A percentile compares a stretch with the other conserved stretches of the same genome.
phyloP scores from a whole-genome alignment of 2,113 vertebrate species.

The Arothron firmamentum region DNA sequence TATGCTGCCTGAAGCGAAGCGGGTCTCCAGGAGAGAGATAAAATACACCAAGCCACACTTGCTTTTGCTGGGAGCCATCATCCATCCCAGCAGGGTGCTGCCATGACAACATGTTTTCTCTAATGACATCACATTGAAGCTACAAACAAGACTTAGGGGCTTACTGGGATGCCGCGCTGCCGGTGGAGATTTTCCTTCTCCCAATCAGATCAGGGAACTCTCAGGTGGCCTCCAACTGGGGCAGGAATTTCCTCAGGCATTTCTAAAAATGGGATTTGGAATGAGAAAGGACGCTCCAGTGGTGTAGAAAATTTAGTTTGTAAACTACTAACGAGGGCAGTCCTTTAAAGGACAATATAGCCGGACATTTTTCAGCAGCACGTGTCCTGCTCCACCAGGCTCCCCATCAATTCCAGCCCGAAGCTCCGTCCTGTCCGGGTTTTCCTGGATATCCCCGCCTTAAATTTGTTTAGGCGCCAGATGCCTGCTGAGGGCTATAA shows the following conservation, averaged over 20 bases:
- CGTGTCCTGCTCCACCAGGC: constrained; percentile 44
- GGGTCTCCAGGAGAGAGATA: constrained; percentile 41
- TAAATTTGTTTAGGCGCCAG: constrained; percentile 46
- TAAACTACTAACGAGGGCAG: constrained; percentile 42
- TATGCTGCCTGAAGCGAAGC: constrained; percentile 39
- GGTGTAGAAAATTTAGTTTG: constrained; percentile 48
- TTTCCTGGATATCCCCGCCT: constrained; percentile 34
- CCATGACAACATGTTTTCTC: constrained; percentile 6
- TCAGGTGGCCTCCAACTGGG: constrained; percentile 39
- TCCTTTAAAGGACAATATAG: constrained; percentile 50
- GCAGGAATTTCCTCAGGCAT: constrained; percentile 26
- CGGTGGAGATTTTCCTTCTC: constrained; percentile 13
- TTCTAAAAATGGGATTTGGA: constrained; percentile 33
- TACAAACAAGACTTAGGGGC: not conserved
- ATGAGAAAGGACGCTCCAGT: constrained; percentile 40
- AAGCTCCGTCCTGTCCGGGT: constrained; percentile 38
- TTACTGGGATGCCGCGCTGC: constrained; percentile 10
- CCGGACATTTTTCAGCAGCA: constrained; percentile 52
- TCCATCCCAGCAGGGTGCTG: constrained; percentile 12
- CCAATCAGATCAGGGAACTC: constrained; percentile 41
- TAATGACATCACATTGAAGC: too few relatives aligned
- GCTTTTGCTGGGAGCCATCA: constrained; percentile 32
- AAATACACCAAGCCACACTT: constrained; percentile 34
- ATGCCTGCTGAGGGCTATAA: constrained; percentile 55
- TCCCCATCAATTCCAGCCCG: constrained; percentile 48